Conservation (phyloP, 37 sponge, comb jelly and placozoan genomes). For the Mnemiopsis leidyi region DNA sequence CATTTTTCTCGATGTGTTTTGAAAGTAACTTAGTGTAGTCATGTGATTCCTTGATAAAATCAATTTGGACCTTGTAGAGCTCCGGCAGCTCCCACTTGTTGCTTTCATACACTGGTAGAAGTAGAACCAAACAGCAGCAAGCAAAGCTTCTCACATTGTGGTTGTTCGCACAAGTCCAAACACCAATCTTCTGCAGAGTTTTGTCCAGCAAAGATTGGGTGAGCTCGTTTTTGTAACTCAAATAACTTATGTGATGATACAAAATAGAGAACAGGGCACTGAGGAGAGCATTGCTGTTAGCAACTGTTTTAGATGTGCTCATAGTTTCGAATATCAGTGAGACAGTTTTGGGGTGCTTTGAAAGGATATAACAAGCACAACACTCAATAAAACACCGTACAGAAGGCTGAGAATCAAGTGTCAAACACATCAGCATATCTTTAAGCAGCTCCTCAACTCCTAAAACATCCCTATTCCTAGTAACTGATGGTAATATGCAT, state of each 20-base stretch:
- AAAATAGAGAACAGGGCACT: slow-evolving; percentile 13
- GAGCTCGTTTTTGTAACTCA: not conserved
- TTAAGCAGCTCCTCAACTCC: not conserved
- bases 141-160: slow-evolving; percentile 63
- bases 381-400: slow-evolving; percentile 43
- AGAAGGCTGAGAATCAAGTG: slow-evolving; percentile 42
- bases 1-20: not conserved
- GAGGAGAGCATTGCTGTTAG: not conserved
- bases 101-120: not conserved
- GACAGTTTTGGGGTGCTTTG: not conserved
- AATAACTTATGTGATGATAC: not conserved
- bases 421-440: not conserved
- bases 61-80: not conserved
- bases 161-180: slow-evolving; percentile 55
- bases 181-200: not conserved
- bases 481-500: not conserved
- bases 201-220: not conserved
- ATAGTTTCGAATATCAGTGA: not conserved
- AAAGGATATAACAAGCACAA: not conserved
- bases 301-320: not conserved
- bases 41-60: not conserved
- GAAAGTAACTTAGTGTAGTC: not conserved
- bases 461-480: too few species aligned
- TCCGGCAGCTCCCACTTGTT: not conserved
- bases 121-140: not conserved